phyloP scores from a whole-genome alignment of 2,888 invertebrate genomes.

The Gonocerus acuteangulatus region DNA sequence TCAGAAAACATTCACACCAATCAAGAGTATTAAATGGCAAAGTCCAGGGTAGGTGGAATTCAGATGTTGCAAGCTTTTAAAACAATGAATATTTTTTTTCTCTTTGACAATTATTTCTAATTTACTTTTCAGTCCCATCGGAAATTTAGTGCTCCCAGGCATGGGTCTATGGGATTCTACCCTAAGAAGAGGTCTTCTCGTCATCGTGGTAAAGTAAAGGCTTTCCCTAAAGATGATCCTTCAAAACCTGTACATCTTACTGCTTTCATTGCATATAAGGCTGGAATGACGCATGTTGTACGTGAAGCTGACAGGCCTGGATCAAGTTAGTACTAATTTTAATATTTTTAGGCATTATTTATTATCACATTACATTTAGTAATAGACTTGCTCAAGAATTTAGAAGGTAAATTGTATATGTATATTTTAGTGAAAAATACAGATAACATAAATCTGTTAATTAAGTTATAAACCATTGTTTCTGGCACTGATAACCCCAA shows the following conservation, averaged over 20 bases:
- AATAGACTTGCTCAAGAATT: neutral
- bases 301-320: slow-evolving; percentile 97
- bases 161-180: slow-evolving; percentile 99
- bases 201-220: slow-evolving; percentile 98
- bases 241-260: slow-evolving; percentile 95
- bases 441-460: too few species aligned
- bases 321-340: slow-evolving; percentile 70
- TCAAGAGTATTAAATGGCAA: too few species aligned
- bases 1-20: too few species aligned
- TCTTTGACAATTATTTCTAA: too few species aligned
- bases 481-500: too few species aligned
- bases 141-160: slow-evolving; percentile 98
- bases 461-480: too few species aligned
- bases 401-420: neutral
- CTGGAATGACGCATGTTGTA: slow-evolving; percentile 99
- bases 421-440: too few species aligned
- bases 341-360: too few species aligned
- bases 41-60: too few species aligned
- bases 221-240: slow-evolving; percentile 96
- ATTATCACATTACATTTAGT: too few species aligned
- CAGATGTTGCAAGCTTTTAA: too few species aligned
- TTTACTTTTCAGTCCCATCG: slow-evolving; percentile 99
- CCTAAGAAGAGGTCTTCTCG: slow-evolving; percentile 95
- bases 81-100: too few species aligned
- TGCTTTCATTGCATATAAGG: slow-evolving; percentile 96